Evolutionary conservation across 64 coral and sea anemone species (phyloP).

Genomic region (Pocillopora damicornis): DNA sequence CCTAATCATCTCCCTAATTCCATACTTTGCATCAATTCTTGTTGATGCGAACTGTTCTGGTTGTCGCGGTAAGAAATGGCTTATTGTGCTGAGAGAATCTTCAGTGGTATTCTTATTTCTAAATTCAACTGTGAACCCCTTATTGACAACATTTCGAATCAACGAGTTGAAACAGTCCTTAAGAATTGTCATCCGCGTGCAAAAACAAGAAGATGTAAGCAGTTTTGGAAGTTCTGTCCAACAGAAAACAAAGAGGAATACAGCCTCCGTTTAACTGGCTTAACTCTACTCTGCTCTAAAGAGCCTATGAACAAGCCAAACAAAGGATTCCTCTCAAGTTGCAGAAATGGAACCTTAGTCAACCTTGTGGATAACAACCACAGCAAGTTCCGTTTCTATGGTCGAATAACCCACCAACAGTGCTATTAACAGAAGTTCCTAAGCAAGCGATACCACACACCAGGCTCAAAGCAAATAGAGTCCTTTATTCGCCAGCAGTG

Average conservation of each 20-base stretch:
- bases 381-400: no score
- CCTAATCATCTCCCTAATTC: constrained; percentile 7
- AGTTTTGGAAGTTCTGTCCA: background rate
- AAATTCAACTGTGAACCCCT: background rate
- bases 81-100: background rate
- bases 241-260: background rate
- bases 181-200: background rate
- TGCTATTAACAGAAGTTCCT: no score
- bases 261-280: background rate
- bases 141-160: background rate
- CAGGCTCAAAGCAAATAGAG: no score
- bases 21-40: constrained; percentile 8
- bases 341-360: background rate
- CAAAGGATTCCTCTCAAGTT: no score
- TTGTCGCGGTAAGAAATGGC: background rate
- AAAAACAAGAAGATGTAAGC: background rate
- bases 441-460: no score
- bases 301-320: no score
- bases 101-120: background rate
- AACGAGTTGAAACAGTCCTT: background rate
- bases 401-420: no score
- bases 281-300: no score
- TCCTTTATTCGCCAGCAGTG: no score
- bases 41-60: background rate
- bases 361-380: no score